Evolutionary conservation across 2,113 vertebrate genomes (phyloP).

Genomic region (Thomomys bottae): DNA sequence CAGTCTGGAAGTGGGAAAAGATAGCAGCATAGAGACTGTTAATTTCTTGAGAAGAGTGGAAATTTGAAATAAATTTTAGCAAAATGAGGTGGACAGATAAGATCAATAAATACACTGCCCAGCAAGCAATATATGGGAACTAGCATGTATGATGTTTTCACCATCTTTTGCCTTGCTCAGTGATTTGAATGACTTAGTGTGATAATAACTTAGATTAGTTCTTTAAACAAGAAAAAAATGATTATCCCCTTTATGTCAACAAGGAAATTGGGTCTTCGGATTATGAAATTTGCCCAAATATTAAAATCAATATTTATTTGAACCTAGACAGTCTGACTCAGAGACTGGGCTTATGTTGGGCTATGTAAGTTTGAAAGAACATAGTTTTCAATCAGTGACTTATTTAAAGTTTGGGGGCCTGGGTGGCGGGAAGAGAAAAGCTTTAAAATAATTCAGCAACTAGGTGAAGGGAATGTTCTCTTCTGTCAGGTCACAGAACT

Average conservation of each 20-base stretch:
- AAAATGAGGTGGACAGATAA: neutral
- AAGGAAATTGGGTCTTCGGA: neutral
- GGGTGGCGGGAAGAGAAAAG: neutral
- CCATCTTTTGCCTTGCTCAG: neutral
- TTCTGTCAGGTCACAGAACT: neutral
- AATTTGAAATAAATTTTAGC: constrained; percentile 10
- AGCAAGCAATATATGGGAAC: neutral
- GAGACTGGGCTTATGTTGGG: neutral
- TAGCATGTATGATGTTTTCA: neutral
- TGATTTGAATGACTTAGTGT: neutral
- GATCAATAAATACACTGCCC: neutral
- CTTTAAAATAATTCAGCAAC: neutral
- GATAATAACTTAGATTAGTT: constrained; percentile 15
- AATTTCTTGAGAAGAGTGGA: neutral
- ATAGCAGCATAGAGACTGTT: neutral
- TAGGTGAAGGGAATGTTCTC: neutral
- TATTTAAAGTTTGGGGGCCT: neutral
- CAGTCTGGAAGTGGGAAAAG: neutral
- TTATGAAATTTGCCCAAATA: constrained; percentile 3
- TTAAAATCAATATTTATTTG: neutral
- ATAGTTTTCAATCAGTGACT: constrained; percentile 13
- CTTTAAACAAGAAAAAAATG: neutral
- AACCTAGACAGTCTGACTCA: neutral
- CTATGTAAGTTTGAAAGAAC: neutral
- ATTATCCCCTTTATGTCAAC: neutral